Percentiles rank a stretch among this genome's conserved stretches.
Conservation (phyloP, 2,113 vertebrate genomes). For the Pantherophis guttatus region DNA sequence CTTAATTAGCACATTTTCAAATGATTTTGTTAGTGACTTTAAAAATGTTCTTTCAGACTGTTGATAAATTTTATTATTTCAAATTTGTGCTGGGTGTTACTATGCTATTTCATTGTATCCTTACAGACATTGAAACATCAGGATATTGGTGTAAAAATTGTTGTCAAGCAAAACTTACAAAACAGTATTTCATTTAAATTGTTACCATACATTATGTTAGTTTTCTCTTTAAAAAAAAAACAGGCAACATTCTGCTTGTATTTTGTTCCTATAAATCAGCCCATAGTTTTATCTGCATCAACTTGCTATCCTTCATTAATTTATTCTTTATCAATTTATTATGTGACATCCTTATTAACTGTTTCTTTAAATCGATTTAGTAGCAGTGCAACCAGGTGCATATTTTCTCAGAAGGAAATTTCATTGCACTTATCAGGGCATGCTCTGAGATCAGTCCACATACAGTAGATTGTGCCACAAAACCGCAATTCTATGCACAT, state of each 20-base stretch:
- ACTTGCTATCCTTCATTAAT: not conserved
- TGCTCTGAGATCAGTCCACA: not conserved
- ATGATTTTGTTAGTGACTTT: constrained; percentile 61
- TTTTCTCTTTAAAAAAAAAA: not conserved
- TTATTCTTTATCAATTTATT: not conserved
- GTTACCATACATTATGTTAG: constrained; percentile 31
- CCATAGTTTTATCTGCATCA: not conserved
- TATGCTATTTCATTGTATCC: constrained; percentile 30
- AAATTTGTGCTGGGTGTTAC: constrained; percentile 27
- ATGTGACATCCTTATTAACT: not conserved
- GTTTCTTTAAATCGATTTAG: not conserved
- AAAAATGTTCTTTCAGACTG: constrained; percentile 60
- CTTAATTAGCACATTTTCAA: constrained; percentile 72
- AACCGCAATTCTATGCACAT: not conserved
- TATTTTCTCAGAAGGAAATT: not conserved
- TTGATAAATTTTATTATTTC: constrained; percentile 60
- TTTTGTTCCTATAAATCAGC: not conserved
- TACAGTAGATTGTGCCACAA: not conserved
- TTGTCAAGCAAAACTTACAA: constrained; percentile 25
- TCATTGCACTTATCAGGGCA: not conserved
- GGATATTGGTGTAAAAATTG: constrained; percentile 31
- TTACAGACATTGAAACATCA: not conserved
- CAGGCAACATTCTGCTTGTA: constrained; percentile 5
- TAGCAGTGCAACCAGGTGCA: not conserved
- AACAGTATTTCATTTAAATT: constrained; percentile 31